Conservation (phyloP, 2,113 vertebrate species). For the Copsychus sechellarum region DNA sequence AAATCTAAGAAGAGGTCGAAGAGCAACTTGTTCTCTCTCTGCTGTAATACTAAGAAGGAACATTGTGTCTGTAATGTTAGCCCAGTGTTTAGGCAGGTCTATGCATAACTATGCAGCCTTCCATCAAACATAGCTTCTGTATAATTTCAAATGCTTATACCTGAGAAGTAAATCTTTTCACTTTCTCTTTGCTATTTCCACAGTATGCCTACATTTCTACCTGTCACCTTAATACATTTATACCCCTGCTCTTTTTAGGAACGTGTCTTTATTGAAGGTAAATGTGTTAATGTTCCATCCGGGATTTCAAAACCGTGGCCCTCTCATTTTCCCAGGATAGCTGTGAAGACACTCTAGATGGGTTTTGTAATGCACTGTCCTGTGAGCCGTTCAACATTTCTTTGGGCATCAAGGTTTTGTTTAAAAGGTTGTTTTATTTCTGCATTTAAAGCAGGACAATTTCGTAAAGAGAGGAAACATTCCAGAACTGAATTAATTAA, state of each 20-base stretch:
- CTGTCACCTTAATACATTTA: not conserved
- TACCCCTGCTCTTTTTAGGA: not conserved
- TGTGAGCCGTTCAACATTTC: not conserved
- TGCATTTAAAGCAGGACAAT: not conserved
- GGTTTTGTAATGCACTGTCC: not conserved
- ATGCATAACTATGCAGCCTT: not conserved
- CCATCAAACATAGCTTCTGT: fast-evolving
- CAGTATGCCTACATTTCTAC: not conserved
- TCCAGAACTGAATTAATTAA: not conserved
- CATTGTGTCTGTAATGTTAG: not conserved
- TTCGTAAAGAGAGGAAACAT: not conserved
- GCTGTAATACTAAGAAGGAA: not conserved
- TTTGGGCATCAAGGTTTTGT: not conserved
- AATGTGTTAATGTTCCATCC: not conserved
- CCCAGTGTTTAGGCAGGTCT: not conserved
- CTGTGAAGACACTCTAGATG: not conserved
- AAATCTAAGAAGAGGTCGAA: not conserved
- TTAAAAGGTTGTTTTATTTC: not conserved
- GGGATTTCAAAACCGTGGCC: not conserved
- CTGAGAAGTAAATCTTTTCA: not conserved
- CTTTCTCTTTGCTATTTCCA: not conserved
- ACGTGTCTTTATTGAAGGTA: not conserved
- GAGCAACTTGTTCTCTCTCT: not conserved
- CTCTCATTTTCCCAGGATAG: not conserved
- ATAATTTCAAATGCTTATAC: not conserved